phyloP scores from a whole-genome alignment of 2,888 invertebrate species.

The Sycophila texana region DNA sequence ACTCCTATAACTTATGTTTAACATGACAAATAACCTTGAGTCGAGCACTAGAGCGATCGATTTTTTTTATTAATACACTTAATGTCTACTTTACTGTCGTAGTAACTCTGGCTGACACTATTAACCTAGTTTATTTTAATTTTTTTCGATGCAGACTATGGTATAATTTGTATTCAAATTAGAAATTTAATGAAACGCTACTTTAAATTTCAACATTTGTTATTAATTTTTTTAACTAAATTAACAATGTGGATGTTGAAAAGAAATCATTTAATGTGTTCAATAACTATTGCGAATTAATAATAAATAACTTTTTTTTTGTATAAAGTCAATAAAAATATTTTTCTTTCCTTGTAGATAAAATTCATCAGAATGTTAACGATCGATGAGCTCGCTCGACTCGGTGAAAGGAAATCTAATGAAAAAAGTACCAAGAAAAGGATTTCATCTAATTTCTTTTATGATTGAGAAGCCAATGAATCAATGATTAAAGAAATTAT shows the following conservation, averaged over 20 bases:
- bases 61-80: constrained; percentile 32
- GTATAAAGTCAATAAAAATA: too few relatives aligned
- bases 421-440: constrained; percentile 9
- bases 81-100: constrained; percentile 13
- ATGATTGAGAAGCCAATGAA: too few relatives aligned
- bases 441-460: neutral
- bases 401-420: constrained; percentile 11
- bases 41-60: constrained; percentile 42
- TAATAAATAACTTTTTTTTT: neutral
- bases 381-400: constrained; percentile 8
- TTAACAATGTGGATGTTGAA: too few relatives aligned
- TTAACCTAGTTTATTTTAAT: constrained; percentile 30
- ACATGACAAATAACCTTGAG: constrained; percentile 43
- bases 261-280: too few relatives aligned
- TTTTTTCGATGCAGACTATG: neutral
- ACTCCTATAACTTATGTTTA: constrained; percentile 60
- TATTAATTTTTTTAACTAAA: neutral
- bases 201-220: neutral
- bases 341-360: too few relatives aligned
- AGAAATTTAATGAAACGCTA: constrained; percentile 1
- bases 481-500: too few relatives aligned
- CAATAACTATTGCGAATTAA: too few relatives aligned
- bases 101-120: constrained; percentile 10
- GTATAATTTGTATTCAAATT: constrained; percentile 12
- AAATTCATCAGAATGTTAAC: neutral